Evolutionary conservation across 2,113 vertebrate genomes (phyloP).

Genomic region (Podiceps cristatus): DNA sequence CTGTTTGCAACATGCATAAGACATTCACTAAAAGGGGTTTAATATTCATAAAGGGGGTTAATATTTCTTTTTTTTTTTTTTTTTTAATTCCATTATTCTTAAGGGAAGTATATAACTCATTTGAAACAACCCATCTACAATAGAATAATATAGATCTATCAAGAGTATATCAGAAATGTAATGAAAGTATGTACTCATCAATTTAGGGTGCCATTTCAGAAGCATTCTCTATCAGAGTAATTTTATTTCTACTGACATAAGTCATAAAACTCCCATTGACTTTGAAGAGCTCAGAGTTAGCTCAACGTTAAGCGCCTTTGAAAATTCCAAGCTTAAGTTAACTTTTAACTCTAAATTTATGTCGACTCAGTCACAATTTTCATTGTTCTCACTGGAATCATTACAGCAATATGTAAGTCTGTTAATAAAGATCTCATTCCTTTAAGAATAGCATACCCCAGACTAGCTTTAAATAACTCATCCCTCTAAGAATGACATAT

Average conservation of each 20-base stretch:
- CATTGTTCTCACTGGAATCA: slow-evolving; percentile 51
- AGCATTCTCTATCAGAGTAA: background rate
- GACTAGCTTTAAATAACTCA: slow-evolving; percentile 60
- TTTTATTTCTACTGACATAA: background rate
- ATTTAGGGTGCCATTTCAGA: background rate
- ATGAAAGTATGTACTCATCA: background rate
- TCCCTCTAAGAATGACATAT: slow-evolving; percentile 59
- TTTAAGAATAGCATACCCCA: slow-evolving; percentile 37
- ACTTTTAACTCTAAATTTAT: slow-evolving; percentile 47
- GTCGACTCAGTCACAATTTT: slow-evolving; percentile 36
- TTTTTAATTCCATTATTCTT: background rate
- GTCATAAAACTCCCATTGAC: background rate
- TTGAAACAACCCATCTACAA: background rate
- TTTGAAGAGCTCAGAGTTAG: slow-evolving; percentile 5
- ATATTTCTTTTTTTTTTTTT: background rate
- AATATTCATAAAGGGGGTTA: no score
- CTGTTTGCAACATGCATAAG: background rate
- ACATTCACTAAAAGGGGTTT: background rate
- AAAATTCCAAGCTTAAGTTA: slow-evolving; percentile 38
- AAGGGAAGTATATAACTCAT: background rate
- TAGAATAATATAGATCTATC: background rate
- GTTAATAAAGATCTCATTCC: slow-evolving; percentile 61
- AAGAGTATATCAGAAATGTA: background rate
- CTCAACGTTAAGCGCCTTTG: background rate
- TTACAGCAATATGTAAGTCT: slow-evolving; percentile 46